These are phyloP conservation scores for Odobenus rosmarus DNA, from an alignment of 2,113 vertebrate species.

Conservation along the genomic window DNA sequence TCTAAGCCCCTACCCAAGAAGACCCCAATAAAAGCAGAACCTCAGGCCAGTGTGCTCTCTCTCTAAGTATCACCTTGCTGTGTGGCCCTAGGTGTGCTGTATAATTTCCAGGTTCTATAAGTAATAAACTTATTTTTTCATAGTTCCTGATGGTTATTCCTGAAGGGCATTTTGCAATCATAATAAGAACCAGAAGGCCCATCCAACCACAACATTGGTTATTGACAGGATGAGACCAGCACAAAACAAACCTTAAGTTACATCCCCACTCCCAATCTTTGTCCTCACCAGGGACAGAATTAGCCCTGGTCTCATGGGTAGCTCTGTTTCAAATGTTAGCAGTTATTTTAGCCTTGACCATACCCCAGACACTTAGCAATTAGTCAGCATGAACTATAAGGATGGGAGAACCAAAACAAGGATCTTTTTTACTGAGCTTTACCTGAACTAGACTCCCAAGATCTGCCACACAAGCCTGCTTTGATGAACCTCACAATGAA, in stretches of 20 bases:
- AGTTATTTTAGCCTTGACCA: neutral
- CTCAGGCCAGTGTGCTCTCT: neutral
- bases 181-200: neutral
- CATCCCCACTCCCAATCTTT: neutral
- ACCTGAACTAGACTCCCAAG: neutral
- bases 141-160: neutral
- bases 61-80: neutral
- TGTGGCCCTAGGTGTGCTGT: neutral
- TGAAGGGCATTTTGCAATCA: neutral
- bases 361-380: neutral
- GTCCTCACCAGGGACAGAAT: neutral
- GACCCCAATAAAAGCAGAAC: neutral
- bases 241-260: neutral
- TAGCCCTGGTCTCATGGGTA: neutral
- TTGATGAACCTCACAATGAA: neutral
- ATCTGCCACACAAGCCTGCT: neutral
- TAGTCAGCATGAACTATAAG: neutral
- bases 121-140: neutral
- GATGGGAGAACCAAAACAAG: neutral
- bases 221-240: neutral
- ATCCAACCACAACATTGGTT: neutral
- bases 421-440: neutral
- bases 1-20: neutral
- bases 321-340: neutral
- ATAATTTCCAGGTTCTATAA: neutral